phyloP scores from a whole-genome alignment of 2,113 vertebrate species.

The Petroica traversi region DNA sequence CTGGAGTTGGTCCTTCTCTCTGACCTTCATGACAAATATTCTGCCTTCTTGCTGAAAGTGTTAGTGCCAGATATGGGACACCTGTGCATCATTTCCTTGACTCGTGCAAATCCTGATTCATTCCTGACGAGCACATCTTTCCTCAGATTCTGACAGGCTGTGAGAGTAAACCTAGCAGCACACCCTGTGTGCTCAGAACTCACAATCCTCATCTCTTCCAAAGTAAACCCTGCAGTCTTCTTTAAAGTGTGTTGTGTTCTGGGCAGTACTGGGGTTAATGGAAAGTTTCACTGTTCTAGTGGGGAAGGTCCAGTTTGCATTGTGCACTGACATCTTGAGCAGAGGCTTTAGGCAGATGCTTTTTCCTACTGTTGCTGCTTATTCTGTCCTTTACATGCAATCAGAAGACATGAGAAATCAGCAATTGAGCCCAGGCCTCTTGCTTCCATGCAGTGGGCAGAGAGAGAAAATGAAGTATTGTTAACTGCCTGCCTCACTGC shows the following conservation, averaged over 20 bases:
- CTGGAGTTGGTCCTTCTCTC: not conserved
- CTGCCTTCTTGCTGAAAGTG: not conserved
- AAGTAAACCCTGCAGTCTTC: not conserved
- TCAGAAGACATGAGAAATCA: accelerated
- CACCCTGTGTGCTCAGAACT: not conserved
- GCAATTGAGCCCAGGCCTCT: not conserved
- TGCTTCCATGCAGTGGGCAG: not conserved
- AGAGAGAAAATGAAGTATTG: not conserved
- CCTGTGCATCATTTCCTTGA: not conserved
- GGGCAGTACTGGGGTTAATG: not conserved
- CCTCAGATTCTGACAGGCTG: not conserved
- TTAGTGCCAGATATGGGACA: not conserved
- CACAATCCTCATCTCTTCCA: accelerated
- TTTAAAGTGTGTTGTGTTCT: not conserved
- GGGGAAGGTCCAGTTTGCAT: not conserved
- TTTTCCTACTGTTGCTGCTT: not conserved
- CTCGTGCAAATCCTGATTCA: not conserved
- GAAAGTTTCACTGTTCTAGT: not conserved
- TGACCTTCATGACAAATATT: not conserved
- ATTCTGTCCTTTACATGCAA: not conserved
- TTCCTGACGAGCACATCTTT: not conserved
- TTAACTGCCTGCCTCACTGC: not conserved
- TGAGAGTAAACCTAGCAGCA: not conserved
- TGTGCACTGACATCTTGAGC: not conserved
- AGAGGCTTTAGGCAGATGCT: not conserved